Base-by-base conservation (phyloP, 1,140 invertebrate species). In the Tetramorium alpestre region DNA sequence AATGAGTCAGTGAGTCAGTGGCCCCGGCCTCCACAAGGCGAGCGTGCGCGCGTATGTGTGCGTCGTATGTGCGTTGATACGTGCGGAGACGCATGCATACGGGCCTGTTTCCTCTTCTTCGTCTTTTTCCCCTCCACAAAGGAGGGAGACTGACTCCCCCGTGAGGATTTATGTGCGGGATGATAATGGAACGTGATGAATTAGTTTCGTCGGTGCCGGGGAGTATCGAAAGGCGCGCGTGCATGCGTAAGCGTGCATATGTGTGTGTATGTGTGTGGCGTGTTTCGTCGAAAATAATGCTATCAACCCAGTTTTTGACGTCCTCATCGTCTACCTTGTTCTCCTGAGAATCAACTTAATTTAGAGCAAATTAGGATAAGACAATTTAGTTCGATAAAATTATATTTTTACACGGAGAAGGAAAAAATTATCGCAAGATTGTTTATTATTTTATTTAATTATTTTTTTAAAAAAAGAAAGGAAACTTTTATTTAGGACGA, bases 1-100 rank as follows among this genome's bases (percentile, higher is more conserved):
- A 89, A 92, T 92, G 91, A 92, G 91, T 92, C 91, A 92, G 91
- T 92, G 77, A 86, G 91, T 92, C 89, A 90, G 89, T 91, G 91
- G 87, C 91, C 91, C 85, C 91, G 89, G 91, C 91, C 91, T 85
- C 87, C 82, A 73, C 85, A 84, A 81, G 60, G 65, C 62, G 75
- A 69, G 38, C 33, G 67, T 69, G 87, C 56, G 73, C 38, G 47
- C 56, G 47, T 60, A 73, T 64, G 60, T 22, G 54, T 69, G 18
- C 67, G 65, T 47, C n/a, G 33, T 22, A 5, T 13, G 33, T 75
- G 47, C 25, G 44, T 16, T 70, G 65, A 28, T 84, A n/a, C 67
- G 33, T 81, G 28, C 11, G 25, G 41, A 70, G 76, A 81, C n/a
- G 70, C 72, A 51, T 76, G 70, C 75, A 78, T 78, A 85, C 82